Evolutionary conservation across 2,797 vertebrate genomes (phyloP), one percentile per base, ranked within the genome.

Genomic region (Acanthurus tractus): DNA sequence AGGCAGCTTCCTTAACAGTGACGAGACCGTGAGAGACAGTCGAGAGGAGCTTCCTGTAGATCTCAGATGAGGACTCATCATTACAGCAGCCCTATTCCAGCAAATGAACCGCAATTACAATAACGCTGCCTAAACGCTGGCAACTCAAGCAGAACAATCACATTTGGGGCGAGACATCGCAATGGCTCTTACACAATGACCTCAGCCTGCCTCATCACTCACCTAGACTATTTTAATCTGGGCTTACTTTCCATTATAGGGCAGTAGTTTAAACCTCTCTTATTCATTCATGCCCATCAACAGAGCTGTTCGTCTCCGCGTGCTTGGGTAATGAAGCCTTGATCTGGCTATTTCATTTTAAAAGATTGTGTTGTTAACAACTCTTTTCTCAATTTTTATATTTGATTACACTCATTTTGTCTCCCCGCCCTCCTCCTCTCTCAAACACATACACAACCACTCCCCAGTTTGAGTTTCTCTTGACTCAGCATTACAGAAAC

Each of bases 61-160:
- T 93, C 85, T 86, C 71, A 57, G 74, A 82, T 77, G 90, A 88
- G 81, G 86, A 74, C 81, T 89, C 82, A 66, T 92, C 92, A 93
- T 94, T 91, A 91, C 72, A 79, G 83, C 78, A 79, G 70, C 79
- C 82, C 83, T 85, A 88, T 93, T 92, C 88, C 85, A 79, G 88
- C 90, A 95, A 94, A 94, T 91, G 89, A 94, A 90, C 74, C 59
- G 64, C 90, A 87, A 93, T 94, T 94, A 94, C 89, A 86, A 91
- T 81, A 90, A 75, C 69, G 62, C 87, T 54, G 82, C 84, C 89
- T 90, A 92, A 94, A 92, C 63, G 79, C 72, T 82, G 92, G 89
- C 92, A 93, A 86, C 86, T 93, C 91, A 55, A 85, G 93, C 93
- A 90, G 91, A 95, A 94, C 93, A 92, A 94, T 94, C 94, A 85